These are phyloP conservation scores for Mormyrops attenuatus DNA, from an alignment of 2,797 vertebrate genomes.

Conservation along the genomic window DNA sequence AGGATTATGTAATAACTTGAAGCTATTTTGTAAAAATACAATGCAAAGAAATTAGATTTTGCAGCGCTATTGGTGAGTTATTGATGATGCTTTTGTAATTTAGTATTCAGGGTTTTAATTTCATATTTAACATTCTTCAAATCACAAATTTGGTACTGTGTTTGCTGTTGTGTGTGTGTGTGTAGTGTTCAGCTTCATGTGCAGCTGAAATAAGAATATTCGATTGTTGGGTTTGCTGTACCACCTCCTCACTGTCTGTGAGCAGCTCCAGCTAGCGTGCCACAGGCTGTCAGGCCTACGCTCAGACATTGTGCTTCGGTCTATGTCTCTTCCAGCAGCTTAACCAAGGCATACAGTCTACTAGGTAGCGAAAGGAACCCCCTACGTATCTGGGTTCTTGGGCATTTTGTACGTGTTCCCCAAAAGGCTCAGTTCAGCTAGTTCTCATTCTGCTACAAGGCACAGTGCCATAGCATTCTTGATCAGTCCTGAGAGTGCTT, in stretches of 20 bases:
- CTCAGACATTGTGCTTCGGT: background rate
- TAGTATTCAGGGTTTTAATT: constrained; percentile 1
- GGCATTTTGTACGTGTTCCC: background rate
- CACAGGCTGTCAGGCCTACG: constrained; percentile 9
- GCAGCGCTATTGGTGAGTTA: background rate
- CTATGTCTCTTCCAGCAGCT: background rate
- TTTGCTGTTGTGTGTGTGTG: background rate
- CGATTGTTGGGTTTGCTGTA: constrained; percentile 28
- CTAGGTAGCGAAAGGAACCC: background rate
- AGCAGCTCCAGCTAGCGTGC: background rate
- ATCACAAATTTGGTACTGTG: background rate
- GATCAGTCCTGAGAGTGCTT: background rate
- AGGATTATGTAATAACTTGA: background rate
- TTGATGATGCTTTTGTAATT: background rate
- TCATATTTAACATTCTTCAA: background rate
- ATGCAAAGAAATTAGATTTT: background rate
- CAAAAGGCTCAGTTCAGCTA: background rate
- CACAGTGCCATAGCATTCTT: background rate
- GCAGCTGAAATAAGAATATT: constrained; percentile 23
- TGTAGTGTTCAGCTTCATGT: background rate
- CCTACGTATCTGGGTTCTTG: background rate
- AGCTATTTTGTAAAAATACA: background rate
- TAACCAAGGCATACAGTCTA: background rate
- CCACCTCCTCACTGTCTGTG: constrained; percentile 24
- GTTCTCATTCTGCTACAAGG: background rate